These are phyloP conservation scores for Charina bottae DNA, from an alignment of 2,113 vertebrate genomes.

Conservation along the genomic window DNA sequence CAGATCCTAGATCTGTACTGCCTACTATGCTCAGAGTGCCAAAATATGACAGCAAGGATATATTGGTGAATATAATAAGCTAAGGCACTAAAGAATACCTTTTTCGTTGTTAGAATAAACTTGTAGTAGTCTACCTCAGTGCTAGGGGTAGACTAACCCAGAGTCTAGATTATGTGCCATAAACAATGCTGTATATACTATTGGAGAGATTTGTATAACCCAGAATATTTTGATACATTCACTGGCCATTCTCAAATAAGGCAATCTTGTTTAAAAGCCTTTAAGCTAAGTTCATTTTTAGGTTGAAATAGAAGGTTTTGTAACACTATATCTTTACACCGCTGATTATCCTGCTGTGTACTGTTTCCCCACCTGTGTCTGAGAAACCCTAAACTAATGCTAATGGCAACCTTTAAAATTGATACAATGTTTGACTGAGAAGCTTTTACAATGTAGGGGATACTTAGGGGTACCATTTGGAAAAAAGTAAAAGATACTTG, in stretches of 20 bases:
- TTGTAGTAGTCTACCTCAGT: not conserved
- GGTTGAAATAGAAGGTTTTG: not conserved
- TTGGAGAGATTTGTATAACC: not conserved
- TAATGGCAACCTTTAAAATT: not conserved
- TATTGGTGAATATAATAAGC: not conserved
- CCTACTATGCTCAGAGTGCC: not conserved
- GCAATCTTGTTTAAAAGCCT: conserved; percentile 8
- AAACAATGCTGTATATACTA: not conserved
- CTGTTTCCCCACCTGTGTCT: not conserved
- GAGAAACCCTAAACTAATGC: not conserved
- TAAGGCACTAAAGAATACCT: not conserved
- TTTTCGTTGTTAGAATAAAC: not conserved
- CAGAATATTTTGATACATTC: not conserved
- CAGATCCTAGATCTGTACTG: not conserved
- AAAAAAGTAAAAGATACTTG: conserved; percentile 13
- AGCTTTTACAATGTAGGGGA: not conserved
- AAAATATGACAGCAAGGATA: not conserved
- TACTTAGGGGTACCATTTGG: not conserved
- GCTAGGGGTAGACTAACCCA: not conserved
- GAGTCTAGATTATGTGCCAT: conserved; percentile 1
- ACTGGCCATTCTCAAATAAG: not conserved
- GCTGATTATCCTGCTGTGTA: not conserved
- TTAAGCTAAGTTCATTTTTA: conserved; percentile 6
- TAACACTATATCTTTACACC: not conserved
- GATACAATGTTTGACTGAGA: not conserved